Base-by-base conservation (phyloP, 2,888 invertebrate species). In the Phania funesta region DNA sequence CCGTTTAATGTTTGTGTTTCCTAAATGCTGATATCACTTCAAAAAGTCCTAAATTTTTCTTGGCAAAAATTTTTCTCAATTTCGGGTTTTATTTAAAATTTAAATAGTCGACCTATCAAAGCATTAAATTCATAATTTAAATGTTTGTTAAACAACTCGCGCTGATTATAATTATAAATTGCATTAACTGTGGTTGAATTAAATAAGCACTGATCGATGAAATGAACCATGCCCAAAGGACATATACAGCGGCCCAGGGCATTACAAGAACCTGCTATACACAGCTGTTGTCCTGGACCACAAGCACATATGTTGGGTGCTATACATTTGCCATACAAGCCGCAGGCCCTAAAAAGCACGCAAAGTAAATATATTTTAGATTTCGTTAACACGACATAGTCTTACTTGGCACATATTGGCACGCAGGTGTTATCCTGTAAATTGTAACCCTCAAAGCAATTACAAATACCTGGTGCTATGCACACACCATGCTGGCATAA, bases 401-500 rank as follows among this genome's bases (percentile, higher is more conserved):
- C 86, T 86, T 60, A 90, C 90, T 85, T 83, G 22, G 85, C 84
- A 83, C 92, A 92, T 24, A 87, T 85, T 0, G 91, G 91, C 41
- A 85, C 84, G 80, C 92, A 92, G 26, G 84, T 86, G 41, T 81
- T 83, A 20, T 83, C 87, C 2, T 73, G 77, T 58, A 91, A 89
- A 26, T 90, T 88, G 85, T 91, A 94, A 0, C 94, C 94, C 13
- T 91, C 87, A n/a, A 91, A 91, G 85, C 95, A 95, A 44, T 90
- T 91, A 87, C 95, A 95, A 1, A 92, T 88, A 56, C 93, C 93
- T 0, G 94, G 93, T 0, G 92, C 92, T 4, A 92, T 91, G 86
- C 94, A 94, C 16, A 92, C 91, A 4, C 94, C 94, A 83, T 93
- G 93, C 2, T 87, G 86, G 64, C 89, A 91, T 20, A 87, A 83